Evolutionary conservation across 2,797 vertebrate genomes (phyloP).

Genomic region (Octomys mimax): DNA sequence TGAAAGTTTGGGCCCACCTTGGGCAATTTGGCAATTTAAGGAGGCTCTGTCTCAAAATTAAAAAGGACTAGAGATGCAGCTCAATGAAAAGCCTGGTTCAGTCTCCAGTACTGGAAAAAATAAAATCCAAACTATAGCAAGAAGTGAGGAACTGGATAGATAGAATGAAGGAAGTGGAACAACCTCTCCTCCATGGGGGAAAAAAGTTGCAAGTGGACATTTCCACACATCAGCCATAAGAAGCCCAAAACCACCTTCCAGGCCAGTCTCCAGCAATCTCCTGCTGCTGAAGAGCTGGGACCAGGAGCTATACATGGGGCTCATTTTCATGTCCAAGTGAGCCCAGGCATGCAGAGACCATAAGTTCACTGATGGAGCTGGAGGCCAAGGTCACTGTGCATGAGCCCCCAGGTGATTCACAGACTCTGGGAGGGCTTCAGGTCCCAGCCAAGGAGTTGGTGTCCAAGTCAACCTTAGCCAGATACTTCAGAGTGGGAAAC

Average conservation of each 20-base stretch:
- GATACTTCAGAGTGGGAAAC: neutral
- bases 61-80: neutral
- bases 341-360: neutral
- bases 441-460: neutral
- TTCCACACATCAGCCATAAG: neutral
- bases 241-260: neutral
- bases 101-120: neutral
- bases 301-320: fast-evolving
- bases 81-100: neutral
- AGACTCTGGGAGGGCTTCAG: neutral
- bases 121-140: neutral
- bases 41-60: neutral
- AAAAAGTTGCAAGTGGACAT: neutral
- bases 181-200: neutral
- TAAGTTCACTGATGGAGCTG: neutral
- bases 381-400: neutral
- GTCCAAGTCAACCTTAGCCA: neutral
- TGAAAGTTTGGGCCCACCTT: neutral
- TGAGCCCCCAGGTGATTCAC: neutral
- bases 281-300: neutral
- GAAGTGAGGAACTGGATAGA: neutral
- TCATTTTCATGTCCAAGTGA: neutral
- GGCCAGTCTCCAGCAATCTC: too few relatives aligned
- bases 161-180: neutral
- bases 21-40: neutral